Percentiles rank a stretch among this genome's conserved stretches.
These are phyloP conservation scores for Camptogramma bilineatum DNA, from an alignment of 2,888 invertebrate genomes.

Conservation along the genomic window DNA sequence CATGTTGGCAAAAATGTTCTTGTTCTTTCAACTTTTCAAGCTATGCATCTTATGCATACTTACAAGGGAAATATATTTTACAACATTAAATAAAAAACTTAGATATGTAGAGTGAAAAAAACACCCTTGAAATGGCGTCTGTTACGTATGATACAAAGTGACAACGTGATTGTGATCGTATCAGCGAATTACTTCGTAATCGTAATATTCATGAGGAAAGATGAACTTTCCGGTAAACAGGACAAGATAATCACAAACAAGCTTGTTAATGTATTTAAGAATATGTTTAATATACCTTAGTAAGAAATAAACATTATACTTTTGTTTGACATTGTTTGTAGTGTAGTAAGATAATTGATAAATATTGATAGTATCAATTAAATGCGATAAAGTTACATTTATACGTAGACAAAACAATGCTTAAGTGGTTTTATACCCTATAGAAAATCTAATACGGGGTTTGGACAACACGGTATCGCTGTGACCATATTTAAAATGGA, in stretches of 20 bases:
- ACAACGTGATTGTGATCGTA: constrained; percentile 30
- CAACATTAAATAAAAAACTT: no score
- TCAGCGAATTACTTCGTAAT: constrained; percentile 22
- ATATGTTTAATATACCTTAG: no score
- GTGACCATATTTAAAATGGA: background rate
- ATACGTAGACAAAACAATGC: background rate
- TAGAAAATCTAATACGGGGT: background rate
- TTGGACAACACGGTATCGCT: background rate
- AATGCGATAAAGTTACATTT: background rate
- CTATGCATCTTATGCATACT: no score
- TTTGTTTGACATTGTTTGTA: background rate
- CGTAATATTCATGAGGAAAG: constrained; percentile 23
- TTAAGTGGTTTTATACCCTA: background rate
- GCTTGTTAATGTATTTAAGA: background rate
- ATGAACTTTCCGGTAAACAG: constrained; percentile 5
- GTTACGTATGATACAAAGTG: constrained; percentile 14
- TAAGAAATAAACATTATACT: background rate
- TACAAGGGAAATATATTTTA: no score
- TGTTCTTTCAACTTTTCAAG: no score
- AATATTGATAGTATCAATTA: background rate
- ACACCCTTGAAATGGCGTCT: background rate
- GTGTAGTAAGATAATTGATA: background rate
- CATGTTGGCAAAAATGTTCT: background rate
- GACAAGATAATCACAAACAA: background rate
- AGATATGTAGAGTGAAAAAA: background rate